Base-by-base conservation (phyloP, 2,888 invertebrate genomes). In the Eustalomyia histrio region DNA sequence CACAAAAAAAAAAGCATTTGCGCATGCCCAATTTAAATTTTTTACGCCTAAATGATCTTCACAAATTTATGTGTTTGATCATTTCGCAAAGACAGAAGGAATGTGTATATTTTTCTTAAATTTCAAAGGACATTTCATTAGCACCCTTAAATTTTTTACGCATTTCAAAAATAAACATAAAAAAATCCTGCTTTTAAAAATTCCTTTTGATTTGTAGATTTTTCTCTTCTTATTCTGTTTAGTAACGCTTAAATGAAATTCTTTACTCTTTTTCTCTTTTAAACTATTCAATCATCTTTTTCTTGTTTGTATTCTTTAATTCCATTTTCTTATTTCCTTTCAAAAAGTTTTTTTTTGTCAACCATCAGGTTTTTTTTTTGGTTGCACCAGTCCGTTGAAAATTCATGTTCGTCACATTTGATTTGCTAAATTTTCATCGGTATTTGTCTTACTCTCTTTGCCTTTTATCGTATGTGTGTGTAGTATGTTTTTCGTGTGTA, bases 371-470 rank as follows among this genome's bases (percentile, higher is more conserved):
- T 68, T 53, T 24, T 24, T 24, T 52, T 29, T 21, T 39, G n/a
- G 14, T 72, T 80, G 83, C 87, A 87, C 84, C 84, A 86, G 87
- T 87, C 88, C 88, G 87, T 89, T 86, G 82, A 87, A 87, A 88
- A 88, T 88, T 83, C 67, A 14, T 83, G 74, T 89, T 88, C 88
- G 88, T 89, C 89, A 88, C 88, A 87, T 86, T 85, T 87, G 85
- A 89, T 89, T 88, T 88, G 86, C 84, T 83, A 84, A 84, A 86
- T 88, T 87, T 81, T 74, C 61, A 60, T 53, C 63, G 76, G 39
- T 75, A 53, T 68, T 72, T 67, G 33, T 67, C 21, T 47, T 35
- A 14, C 50, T 29, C 47, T 60, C 43, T 53, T 17, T 65, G 16
- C 2, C 6, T 61, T 24, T n/a, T 35, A 12, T 18, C n/a, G n/a